Base-by-base conservation (phyloP, 2,113 vertebrate genomes). In the Symphodus melops region DNA sequence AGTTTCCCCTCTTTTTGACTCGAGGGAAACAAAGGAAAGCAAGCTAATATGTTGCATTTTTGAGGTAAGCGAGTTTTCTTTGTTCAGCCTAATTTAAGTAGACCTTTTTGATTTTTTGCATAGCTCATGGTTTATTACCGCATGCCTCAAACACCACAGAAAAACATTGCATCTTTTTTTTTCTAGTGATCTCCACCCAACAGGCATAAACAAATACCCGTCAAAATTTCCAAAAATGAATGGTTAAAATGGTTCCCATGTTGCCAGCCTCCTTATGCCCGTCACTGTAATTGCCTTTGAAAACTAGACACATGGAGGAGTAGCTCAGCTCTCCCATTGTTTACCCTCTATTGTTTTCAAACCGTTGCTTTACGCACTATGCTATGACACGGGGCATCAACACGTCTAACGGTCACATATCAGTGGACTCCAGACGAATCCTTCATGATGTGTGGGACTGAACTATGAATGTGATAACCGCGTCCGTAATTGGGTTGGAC, bases 341-440 rank as follows among this genome's bases (percentile, higher is more conserved):
- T 82, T 86, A 48, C 61, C 49, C 56, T 84, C 89, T 77, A 63
- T 90, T 91, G 87, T 92, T 88, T 79, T 78, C 83, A 83, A 85
- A 72, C 44, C 79, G 46, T 28, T 28, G 67, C 36, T 52, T 19
- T 9, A 25, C 46, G 71, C 71, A 73, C 25, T 58, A 69, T 80
- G 62, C 63, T 69, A 21, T 36, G 12, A 60, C 66, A 62, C 19
- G 9, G 61, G 68, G 65, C 65, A 8, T 19, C 37, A 33, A 21
- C 53, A 41, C 78, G 41, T 23, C 28, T 44, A 42, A 19, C 56
- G 66, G 58, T 49, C 23, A 20, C 68, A n/a, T 78, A 78, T 85
- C 84, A 64, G 44, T 72, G 81, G 25, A 79, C 64, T 48, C 7
- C 53, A 58, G 61, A 77, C 59, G 48, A 78, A 83, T 79, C 70